Percentiles rank a stretch among this genome's conserved stretches.
Evolutionary conservation across 1,140 invertebrate species (phyloP).

Genomic region (Muscidifurax raptorellus): DNA sequence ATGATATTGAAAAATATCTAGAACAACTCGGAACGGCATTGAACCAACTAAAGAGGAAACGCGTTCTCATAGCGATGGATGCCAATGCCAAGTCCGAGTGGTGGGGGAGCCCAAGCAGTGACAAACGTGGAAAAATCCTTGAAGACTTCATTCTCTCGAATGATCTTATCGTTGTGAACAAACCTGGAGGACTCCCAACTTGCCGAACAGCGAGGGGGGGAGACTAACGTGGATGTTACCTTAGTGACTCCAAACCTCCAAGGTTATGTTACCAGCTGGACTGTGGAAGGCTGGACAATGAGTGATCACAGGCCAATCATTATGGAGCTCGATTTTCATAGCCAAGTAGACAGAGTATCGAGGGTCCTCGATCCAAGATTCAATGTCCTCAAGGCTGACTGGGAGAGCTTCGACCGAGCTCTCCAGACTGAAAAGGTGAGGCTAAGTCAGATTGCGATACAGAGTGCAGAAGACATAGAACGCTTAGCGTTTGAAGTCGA

Average conservation of each 20-base stretch:
- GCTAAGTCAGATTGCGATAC: too few species aligned
- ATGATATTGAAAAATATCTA: not conserved
- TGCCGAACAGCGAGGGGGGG: not conserved
- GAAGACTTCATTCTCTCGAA: not conserved
- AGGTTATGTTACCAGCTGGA: not conserved
- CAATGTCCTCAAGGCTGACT: not conserved
- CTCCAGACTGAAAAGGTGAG: too few species aligned
- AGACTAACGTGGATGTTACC: conserved; percentile 37
- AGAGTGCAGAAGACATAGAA: not conserved
- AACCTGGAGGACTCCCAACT: not conserved
- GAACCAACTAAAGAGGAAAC: not conserved
- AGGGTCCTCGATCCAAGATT: not conserved
- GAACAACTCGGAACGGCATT: not conserved
- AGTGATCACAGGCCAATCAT: not conserved
- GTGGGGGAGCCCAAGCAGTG: not conserved
- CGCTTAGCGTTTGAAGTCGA: not conserved
- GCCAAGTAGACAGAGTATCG: not conserved
- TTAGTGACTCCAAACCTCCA: not conserved
- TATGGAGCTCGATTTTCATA: not conserved
- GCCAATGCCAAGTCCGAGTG: not conserved
- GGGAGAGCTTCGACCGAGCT: not conserved
- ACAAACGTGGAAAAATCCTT: not conserved
- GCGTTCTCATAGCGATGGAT: not conserved
- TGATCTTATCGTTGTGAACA: not conserved
- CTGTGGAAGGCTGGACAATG: too few species aligned